phyloP scores from a whole-genome alignment of 2,888 invertebrate genomes.

The Amaurobius ferox region DNA sequence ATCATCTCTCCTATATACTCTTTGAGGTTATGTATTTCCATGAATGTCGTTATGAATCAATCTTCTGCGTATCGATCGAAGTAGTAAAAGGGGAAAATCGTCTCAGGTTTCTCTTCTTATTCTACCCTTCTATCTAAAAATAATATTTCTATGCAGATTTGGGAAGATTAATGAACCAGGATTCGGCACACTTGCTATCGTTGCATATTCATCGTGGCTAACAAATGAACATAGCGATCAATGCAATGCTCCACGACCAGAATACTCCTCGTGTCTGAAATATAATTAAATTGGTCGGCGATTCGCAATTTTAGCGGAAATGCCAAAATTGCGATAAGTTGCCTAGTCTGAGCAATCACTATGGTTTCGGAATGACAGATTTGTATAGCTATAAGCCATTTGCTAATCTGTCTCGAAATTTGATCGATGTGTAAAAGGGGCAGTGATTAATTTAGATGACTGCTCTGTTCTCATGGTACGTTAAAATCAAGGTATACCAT shows the following conservation, averaged over 20 bases:
- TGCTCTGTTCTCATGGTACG: too few relatives aligned
- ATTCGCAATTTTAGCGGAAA: slow-evolving; percentile 14
- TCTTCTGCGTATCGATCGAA: too few relatives aligned
- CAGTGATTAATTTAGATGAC: too few relatives aligned
- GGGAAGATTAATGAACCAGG: slow-evolving; percentile 26
- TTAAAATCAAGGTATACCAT: too few relatives aligned
- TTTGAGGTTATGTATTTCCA: neutral
- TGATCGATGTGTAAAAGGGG: too few relatives aligned
- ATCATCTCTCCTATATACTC: too few relatives aligned
- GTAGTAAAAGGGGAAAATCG: too few relatives aligned
- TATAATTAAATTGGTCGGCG: slow-evolving; percentile 36
- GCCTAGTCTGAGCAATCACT: slow-evolving; percentile 13
- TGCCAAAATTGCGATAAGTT: slow-evolving; percentile 30
- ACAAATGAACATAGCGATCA: slow-evolving; percentile 21
- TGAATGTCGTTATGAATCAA: too few relatives aligned
- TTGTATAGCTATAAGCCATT: neutral
- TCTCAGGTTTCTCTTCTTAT: too few relatives aligned
- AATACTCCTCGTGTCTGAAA: slow-evolving; percentile 7
- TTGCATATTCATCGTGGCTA: slow-evolving; percentile 20
- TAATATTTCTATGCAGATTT: slow-evolving; percentile 25
- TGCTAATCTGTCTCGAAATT: neutral
- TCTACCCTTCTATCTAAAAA: slow-evolving; percentile 21
- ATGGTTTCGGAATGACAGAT: neutral
- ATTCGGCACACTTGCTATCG: slow-evolving; percentile 2
- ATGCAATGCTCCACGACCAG: slow-evolving; percentile 17